Evolutionary conservation across 2,797 vertebrate species (phyloP).

Genomic region (Carapus acus): DNA sequence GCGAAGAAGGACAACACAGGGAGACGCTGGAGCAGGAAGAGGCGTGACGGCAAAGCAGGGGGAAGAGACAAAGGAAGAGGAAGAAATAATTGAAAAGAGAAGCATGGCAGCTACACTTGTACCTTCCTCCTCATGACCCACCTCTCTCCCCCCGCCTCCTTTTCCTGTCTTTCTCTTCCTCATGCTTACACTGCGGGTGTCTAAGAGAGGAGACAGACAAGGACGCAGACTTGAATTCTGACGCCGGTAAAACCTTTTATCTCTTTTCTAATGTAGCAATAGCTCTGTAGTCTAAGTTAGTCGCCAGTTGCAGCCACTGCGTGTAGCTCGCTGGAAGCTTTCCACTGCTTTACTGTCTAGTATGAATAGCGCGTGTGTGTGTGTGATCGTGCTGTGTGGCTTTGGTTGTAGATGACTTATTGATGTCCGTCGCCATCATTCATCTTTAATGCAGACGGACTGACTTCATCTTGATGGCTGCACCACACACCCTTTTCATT

Average conservation of each 20-base stretch:
- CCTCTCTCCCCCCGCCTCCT: constrained; percentile 21
- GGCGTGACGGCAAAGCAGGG: constrained; percentile 12
- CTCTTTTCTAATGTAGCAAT: constrained; percentile 6
- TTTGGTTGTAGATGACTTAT: constrained; percentile 57
- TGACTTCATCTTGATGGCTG: constrained; percentile 29
- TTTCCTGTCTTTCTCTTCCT: constrained; percentile 41
- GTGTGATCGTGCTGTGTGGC: constrained; percentile 35
- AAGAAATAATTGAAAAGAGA: constrained; percentile 10
- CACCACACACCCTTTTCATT: constrained; percentile 20
- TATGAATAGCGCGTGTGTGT: constrained; percentile 34
- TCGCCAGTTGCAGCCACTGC: too few relatives aligned
- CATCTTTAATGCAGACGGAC: constrained; percentile 56
- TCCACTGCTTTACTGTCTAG: too few relatives aligned
- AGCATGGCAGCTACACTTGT: constrained; percentile 21
- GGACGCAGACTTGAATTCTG: constrained; percentile 67
- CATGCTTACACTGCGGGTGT: constrained; percentile 53
- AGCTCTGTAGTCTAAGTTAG: too few relatives aligned
- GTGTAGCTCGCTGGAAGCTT: too few relatives aligned
- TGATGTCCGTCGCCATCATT: constrained; percentile 46
- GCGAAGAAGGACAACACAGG: too few relatives aligned
- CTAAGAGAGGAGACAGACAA: constrained; percentile 65
- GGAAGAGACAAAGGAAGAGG: constrained; percentile 20
- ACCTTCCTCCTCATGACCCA: constrained; percentile 22
- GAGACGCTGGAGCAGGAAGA: too few relatives aligned
- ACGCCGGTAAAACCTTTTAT: constrained; percentile 64